Percentiles rank a stretch among this genome's conserved stretches.
Conservation (phyloP, 2,888 invertebrate species). For the Melolontha melolontha region DNA sequence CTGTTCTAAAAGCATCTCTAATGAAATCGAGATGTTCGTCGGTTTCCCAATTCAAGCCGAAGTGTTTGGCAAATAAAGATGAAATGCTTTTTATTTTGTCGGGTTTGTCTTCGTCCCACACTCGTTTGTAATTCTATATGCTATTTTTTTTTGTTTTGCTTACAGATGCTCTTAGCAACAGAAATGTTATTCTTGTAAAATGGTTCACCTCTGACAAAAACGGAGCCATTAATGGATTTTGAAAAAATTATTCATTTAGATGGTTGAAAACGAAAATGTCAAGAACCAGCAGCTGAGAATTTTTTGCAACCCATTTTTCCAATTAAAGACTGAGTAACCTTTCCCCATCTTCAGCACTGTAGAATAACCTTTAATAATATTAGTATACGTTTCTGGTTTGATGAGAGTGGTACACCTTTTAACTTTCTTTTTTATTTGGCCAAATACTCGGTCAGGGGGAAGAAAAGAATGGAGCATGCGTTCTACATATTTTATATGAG, state of each 20-base stretch:
- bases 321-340: too few species aligned
- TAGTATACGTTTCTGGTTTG: slow-evolving; percentile 16
- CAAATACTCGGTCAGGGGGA: slow-evolving; percentile 6
- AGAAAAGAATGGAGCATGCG: slow-evolving; percentile 22
- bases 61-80: background rate
- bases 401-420: too few species aligned
- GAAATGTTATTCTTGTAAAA: slow-evolving; percentile 33
- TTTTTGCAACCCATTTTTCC: too few species aligned
- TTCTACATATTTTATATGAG: slow-evolving; percentile 7
- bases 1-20: too few species aligned
- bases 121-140: background rate
- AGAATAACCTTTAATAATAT: slow-evolving; percentile 34
- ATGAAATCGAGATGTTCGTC: too few species aligned
- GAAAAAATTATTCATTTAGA: background rate
- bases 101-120: background rate
- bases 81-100: slow-evolving; percentile 10
- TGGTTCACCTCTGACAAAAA: slow-evolving; percentile 8
- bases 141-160: slow-evolving; percentile 28
- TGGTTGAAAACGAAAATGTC: slow-evolving; percentile 34
- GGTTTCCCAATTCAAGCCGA: background rate
- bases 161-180: slow-evolving; percentile 42
- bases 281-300: slow-evolving; percentile 36
- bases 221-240: too few species aligned
- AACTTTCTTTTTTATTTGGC: background rate
- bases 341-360: slow-evolving; percentile 42